Conservation (phyloP, 2,888 invertebrate species). For the Hirtodrosophila histrioides region DNA sequence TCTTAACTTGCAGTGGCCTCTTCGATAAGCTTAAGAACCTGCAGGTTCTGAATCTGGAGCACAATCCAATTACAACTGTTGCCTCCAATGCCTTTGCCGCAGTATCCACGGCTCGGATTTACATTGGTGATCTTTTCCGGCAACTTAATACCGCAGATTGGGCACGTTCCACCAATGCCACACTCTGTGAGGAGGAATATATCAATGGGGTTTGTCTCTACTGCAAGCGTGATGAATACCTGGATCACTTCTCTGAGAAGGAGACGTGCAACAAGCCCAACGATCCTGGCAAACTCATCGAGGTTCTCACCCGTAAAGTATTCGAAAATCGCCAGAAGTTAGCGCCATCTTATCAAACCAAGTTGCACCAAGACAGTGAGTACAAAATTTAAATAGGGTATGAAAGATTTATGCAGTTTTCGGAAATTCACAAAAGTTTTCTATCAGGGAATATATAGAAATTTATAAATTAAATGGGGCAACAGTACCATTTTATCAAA, state of each 20-base stretch:
- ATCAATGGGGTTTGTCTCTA: slow-evolving; percentile 64
- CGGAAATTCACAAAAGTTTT: too few species aligned
- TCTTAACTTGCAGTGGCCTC: slow-evolving; percentile 46
- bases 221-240: slow-evolving; percentile 65
- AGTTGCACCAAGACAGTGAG: slow-evolving; percentile 32
- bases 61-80: slow-evolving; percentile 67
- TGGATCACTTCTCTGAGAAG: slow-evolving; percentile 65
- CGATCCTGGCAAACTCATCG: slow-evolving; percentile 53
- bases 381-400: slow-evolving; percentile 1
- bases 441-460: too few species aligned
- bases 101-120: slow-evolving; percentile 60
- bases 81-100: slow-evolving; percentile 55
- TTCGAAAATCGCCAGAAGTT: slow-evolving; percentile 50
- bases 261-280: slow-evolving; percentile 66
- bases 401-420: too few species aligned
- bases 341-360: slow-evolving; percentile 20
- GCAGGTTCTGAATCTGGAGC: slow-evolving; percentile 63
- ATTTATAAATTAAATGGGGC: too few species aligned
- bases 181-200: slow-evolving; percentile 69
- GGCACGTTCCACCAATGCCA: slow-evolving; percentile 62
- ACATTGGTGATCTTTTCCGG: slow-evolving; percentile 56
- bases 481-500: too few species aligned
- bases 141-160: slow-evolving; percentile 51
- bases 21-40: slow-evolving; percentile 61
- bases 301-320: slow-evolving; percentile 50